Conservation (phyloP, 1,140 invertebrate genomes). For the Calephelis virginiensis region DNA sequence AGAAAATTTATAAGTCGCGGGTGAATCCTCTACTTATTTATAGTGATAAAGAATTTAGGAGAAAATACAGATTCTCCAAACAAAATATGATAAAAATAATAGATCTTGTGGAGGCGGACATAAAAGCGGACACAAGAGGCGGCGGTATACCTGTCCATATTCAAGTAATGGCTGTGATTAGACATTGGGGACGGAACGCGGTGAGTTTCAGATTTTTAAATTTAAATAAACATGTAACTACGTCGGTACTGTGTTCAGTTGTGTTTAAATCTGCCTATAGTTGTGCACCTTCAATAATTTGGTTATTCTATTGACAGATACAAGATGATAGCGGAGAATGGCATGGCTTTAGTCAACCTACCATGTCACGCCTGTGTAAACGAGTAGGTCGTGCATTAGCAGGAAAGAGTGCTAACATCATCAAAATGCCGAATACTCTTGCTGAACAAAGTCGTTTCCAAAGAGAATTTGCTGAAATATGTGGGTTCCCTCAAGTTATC, state of each 20-base stretch:
- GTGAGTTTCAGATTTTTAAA: conserved; percentile 7
- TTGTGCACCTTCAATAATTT: background rate
- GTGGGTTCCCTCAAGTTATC: conserved; percentile 17
- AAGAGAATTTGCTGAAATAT: conserved; percentile 15
- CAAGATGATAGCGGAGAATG: conserved; percentile 27
- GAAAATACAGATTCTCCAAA: conserved; percentile 23
- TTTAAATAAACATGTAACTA: background rate
- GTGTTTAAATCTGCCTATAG: background rate
- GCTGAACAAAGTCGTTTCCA: conserved; percentile 15
- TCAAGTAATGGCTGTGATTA: conserved; percentile 27
- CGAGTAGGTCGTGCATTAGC: conserved; percentile 22
- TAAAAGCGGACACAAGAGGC: conserved; percentile 19
- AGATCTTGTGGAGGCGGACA: conserved; percentile 21
- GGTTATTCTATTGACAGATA: conserved; percentile 19
- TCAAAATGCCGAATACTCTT: conserved; percentile 22
- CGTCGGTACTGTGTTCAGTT: too few species aligned
- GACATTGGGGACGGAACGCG: conserved; percentile 24
- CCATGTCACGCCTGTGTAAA: conserved; percentile 16
- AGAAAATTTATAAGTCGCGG: too few species aligned
- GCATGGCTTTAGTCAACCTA: conserved; percentile 26
- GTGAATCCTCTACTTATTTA: too few species aligned
- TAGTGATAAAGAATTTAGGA: conserved; percentile 16
- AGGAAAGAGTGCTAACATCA: conserved; percentile 5
- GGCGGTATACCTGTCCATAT: conserved; percentile 23
- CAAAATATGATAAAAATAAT: conserved; percentile 24